Percentiles rank a stretch among this genome's conserved stretches.
Evolutionary conservation across 2,797 vertebrate genomes (phyloP).

Genomic region (Pseudomugil gertrudae): DNA sequence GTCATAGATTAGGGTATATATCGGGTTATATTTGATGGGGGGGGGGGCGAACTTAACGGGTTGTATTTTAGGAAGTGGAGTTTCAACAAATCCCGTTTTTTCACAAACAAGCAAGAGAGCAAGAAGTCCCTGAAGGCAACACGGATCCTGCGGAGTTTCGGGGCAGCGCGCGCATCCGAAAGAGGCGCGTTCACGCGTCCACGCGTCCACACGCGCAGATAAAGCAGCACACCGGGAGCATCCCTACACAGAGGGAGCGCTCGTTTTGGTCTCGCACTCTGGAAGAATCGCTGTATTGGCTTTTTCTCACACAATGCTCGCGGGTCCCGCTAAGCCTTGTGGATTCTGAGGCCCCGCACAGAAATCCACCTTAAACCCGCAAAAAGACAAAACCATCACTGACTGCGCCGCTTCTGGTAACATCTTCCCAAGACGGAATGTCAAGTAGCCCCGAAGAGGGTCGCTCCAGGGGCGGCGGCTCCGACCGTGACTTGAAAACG

Average conservation of each 20-base stretch:
- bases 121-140: conserved; percentile 60
- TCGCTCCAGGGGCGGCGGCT: conserved; percentile 77
- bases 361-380: conserved; percentile 56
- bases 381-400: conserved; percentile 32
- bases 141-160: conserved; percentile 78
- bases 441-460: conserved; percentile 77
- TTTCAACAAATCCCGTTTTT: neutral
- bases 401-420: conserved; percentile 39
- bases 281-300: conserved; percentile 12
- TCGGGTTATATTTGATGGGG: neutral
- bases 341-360: conserved; percentile 63
- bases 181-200: conserved; percentile 68
- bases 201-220: conserved; percentile 32
- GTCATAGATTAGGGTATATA: neutral
- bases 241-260: conserved; percentile 57
- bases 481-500: conserved; percentile 83
- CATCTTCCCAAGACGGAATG: conserved; percentile 66
- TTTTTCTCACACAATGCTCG: conserved; percentile 58
- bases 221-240: conserved; percentile 58
- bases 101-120: neutral
- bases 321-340: conserved; percentile 39
- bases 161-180: conserved; percentile 71
- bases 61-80: neutral
- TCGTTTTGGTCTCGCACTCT: conserved; percentile 28
- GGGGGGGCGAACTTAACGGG: neutral